A percentile compares a stretch with the other conserved stretches of the same genome.
These are phyloP conservation scores for Rhyzopertha dominica DNA, from an alignment of 1,140 invertebrate species.

Conservation along the genomic window DNA sequence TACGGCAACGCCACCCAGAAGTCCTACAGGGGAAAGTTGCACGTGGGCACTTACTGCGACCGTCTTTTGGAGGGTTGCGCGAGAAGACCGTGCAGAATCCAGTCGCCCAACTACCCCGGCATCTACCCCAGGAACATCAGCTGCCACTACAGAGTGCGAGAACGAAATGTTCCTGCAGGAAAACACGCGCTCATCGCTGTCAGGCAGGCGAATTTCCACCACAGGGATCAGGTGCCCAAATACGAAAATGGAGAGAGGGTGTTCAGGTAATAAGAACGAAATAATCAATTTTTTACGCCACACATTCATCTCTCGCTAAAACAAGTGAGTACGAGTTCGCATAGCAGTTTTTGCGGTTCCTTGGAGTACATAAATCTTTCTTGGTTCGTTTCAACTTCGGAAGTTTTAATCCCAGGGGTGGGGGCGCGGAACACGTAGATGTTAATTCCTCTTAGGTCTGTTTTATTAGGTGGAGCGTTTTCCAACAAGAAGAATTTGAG, in stretches of 20 bases:
- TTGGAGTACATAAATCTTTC: no score
- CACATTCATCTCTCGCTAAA: no score
- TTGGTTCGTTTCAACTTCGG: no score
- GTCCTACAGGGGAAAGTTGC: conserved; percentile 62
- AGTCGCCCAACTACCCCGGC: conserved; percentile 82
- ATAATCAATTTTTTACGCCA: no score
- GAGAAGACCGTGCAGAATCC: conserved; percentile 53
- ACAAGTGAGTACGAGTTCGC: no score
- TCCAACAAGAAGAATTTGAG: no score
- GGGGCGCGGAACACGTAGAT: no score
- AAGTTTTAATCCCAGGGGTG: no score
- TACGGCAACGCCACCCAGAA: conserved; percentile 68
- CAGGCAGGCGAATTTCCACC: conserved; percentile 64
- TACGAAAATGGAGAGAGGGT: conserved; percentile 70
- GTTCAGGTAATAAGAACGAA: conserved; percentile 64
- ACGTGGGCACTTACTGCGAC: conserved; percentile 71
- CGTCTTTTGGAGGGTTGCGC: conserved; percentile 67
- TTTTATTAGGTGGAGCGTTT: no score
- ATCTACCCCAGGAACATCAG: conserved; percentile 80
- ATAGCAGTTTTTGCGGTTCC: no score
- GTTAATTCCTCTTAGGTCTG: no score
- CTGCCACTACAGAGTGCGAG: conserved; percentile 61
- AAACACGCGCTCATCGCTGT: conserved; percentile 69
- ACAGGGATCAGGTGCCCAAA: conserved; percentile 71
- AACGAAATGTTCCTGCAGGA: conserved; percentile 55